These are phyloP conservation scores for Perdita meconis DNA, from an alignment of 2,888 invertebrate genomes.

Conservation along the genomic window DNA sequence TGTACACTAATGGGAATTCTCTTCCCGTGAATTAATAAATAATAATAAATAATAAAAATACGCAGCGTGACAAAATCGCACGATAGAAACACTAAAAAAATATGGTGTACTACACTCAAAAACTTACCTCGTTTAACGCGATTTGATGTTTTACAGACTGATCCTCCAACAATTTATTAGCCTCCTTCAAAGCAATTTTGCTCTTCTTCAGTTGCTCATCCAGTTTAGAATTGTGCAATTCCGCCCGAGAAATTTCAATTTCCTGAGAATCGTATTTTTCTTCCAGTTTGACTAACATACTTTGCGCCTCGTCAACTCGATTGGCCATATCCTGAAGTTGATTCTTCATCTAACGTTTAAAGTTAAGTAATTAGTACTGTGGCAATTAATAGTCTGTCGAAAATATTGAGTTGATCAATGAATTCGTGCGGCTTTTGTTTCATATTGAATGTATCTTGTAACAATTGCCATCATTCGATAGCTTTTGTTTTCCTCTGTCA, in stretches of 20 bases:
- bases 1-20: too few relatives aligned
- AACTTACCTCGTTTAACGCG: conserved; percentile 62
- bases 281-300: conserved; percentile 75
- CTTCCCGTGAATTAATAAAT: too few relatives aligned
- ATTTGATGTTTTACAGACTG: conserved; percentile 50
- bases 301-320: conserved; percentile 71
- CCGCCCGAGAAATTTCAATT: conserved; percentile 73
- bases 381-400: background rate
- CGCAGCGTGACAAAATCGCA: too few relatives aligned
- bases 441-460: too few relatives aligned
- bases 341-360: conserved; percentile 69
- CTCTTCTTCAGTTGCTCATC: conserved; percentile 64
- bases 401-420: background rate
- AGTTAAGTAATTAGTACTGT: conserved; percentile 27
- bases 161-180: conserved; percentile 48
- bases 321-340: conserved; percentile 76
- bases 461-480: too few relatives aligned
- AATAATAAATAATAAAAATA: too few relatives aligned
- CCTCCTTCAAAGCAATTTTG: conserved; percentile 37
- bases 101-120: background rate
- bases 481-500: too few relatives aligned
- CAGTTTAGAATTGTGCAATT: conserved; percentile 73
- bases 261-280: conserved; percentile 75
- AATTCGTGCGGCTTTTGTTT: too few relatives aligned
- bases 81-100: background rate